Evolutionary conservation across 2,113 vertebrate genomes (phyloP).

Genomic region (human (Homo sapiens)): GRCh38 chr2:206466001-206466500

Average conservation of each 20-base stretch:
- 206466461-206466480: background rate
- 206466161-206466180: background rate
- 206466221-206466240: background rate
- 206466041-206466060: background rate
- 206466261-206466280: background rate
- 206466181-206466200: background rate
- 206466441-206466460: background rate
- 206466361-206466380: background rate
- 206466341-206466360: background rate
- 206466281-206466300: background rate
- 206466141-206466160: background rate
- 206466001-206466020: constrained; percentile 20
- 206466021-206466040: background rate
- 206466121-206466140: background rate
- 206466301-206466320: background rate
- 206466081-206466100: background rate
- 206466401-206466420: constrained; percentile 18
- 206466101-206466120: constrained; percentile 32
- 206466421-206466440: background rate
- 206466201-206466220: background rate
- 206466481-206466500: background rate
- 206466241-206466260: background rate
- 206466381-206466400: background rate
- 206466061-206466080: background rate
- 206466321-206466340: constrained; percentile 2